phyloP scores from a whole-genome alignment of 2,888 invertebrate genomes.

The Drosophila macrospina region DNA sequence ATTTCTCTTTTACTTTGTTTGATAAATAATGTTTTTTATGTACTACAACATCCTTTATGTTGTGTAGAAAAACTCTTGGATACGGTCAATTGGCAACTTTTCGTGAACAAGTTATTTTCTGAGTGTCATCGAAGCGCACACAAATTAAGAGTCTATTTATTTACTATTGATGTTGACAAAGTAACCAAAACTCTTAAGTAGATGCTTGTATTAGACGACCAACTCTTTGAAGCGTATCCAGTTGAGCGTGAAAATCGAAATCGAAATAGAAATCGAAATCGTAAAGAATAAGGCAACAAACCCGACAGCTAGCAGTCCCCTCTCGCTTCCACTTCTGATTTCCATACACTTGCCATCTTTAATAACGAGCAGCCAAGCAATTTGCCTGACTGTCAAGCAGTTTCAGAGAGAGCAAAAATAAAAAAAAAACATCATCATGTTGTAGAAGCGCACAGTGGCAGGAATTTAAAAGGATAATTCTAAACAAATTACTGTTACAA shows the following conservation, averaged over 20 bases:
- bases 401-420: conserved; percentile 1
- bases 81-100: conserved; percentile 34
- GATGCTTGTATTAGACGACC: conserved; percentile 10
- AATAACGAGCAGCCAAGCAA: conserved; percentile 67
- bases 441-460: conserved; percentile 32
- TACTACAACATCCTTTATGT: conserved; percentile 2
- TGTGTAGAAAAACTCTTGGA: conserved; percentile 3
- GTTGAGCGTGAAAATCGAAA: conserved; percentile 59
- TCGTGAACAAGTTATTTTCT: conserved; percentile 21
- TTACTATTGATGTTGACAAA: conserved; percentile 55
- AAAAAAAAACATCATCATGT: conserved; percentile 13
- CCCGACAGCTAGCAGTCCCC: not conserved
- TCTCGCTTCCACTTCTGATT: not conserved
- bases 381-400: conserved; percentile 60
- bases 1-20: conserved; percentile 23
- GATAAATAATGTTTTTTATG: conserved; percentile 15
- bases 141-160: conserved; percentile 78
- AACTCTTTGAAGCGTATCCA: conserved; percentile 45
- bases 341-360: conserved; percentile 5
- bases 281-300: conserved; percentile 9
- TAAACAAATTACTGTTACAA: conserved; percentile 70
- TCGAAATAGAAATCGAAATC: conserved; percentile 37
- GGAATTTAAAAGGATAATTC: conserved; percentile 79
- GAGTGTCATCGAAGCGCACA: conserved; percentile 47
- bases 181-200: conserved; percentile 12